Percentiles rank a stretch among this genome's conserved stretches.
phyloP scores from a whole-genome alignment of 2,797 vertebrate species.

The Pseudochirops corinnae region DNA sequence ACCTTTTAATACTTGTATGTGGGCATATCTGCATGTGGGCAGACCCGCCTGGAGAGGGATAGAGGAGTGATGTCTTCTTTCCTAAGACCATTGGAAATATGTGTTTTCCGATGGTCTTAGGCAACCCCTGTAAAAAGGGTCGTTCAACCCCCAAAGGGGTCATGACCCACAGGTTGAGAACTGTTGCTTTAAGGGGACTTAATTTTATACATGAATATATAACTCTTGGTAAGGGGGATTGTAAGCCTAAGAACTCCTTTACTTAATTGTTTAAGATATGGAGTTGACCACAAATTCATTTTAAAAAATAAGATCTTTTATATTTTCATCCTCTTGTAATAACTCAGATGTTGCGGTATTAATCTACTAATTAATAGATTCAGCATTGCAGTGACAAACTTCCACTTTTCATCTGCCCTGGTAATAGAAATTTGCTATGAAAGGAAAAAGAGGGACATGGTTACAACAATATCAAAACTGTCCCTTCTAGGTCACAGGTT shows the following conservation, averaged over 20 bases:
- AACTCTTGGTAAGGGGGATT: background rate
- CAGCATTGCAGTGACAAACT: background rate
- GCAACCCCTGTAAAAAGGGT: too few species aligned
- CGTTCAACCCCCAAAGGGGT: too few species aligned
- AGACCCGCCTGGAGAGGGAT: too few species aligned
- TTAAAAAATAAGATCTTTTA: background rate
- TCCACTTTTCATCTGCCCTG: background rate
- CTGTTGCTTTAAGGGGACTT: background rate
- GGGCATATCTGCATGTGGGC: too few species aligned
- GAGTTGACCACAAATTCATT: background rate
- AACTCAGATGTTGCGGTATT: background rate
- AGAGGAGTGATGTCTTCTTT: too few species aligned
- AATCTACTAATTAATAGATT: background rate
- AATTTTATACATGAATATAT: background rate
- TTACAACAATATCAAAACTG: background rate
- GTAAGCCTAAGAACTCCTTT: background rate
- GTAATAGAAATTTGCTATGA: background rate
- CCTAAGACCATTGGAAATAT: too few species aligned
- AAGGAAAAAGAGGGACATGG: background rate
- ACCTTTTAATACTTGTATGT: too few species aligned
- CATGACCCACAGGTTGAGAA: too few species aligned
- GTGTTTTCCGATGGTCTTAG: too few species aligned
- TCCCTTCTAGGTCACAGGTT: background rate
- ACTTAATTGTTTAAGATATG: background rate
- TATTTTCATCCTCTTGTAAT: background rate